Base-by-base conservation (phyloP, 2,888 invertebrate species). In the Cantharis nigra region DNA sequence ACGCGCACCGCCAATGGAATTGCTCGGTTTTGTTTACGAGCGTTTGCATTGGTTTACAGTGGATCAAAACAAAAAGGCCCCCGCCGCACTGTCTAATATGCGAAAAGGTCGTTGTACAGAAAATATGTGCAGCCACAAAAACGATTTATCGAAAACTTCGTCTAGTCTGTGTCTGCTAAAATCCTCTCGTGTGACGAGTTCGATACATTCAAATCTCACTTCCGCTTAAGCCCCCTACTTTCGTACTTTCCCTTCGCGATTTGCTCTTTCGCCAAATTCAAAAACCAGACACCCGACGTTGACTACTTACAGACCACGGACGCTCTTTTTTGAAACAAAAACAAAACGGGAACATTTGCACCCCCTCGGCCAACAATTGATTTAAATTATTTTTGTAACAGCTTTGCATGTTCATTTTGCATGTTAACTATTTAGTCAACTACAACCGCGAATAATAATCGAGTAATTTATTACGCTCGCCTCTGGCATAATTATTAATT, bases 61-160 rank as follows among this genome's bases (percentile, higher is more conserved):
- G 79, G 80, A 83, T 85, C 84, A 84, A 86, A 87, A 87, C 85
- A 86, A 86, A 86, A 85, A 86, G 85, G 86, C 84, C 82, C 83
- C 83, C 82, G 82, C 82, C 80, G 70, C 70, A 76, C 81, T 62
- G 81, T 80, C 78, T 82, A 82, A 82, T 81, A 78, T 73, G 69
- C 65, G 82, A 78, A 83, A 67, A 84, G 86, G 86, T 86, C 85
- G 85, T 83, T 83, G 86, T 83, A 86, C 86, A 84, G 81, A 77
- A 81, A 78, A 77, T 79, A 79, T 79, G 73, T 77, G 76, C 75
- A 72, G 69, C 70, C 49, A 69, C 73, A 75, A 77, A 80, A 80
- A 79, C 75, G 80, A 75, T 73, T 77, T 78, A 80, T 78, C 75
- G 80, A 80, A 80, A 79, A 78, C 71, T 79, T 74, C 75, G 82